These are phyloP conservation scores for Nesidiocoris tenuis DNA, from an alignment of 2,888 invertebrate species.

Conservation along the genomic window DNA sequence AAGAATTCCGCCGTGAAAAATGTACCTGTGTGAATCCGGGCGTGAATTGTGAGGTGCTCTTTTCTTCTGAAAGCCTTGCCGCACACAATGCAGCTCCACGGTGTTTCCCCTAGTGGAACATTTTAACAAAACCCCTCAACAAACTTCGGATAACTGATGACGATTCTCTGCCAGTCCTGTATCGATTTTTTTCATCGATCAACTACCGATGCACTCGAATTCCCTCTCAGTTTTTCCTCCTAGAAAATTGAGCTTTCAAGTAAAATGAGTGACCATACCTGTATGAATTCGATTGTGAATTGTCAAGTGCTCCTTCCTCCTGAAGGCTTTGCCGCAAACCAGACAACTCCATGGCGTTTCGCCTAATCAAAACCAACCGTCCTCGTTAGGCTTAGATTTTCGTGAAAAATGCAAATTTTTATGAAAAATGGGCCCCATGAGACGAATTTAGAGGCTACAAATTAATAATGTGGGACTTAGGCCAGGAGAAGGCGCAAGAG, in stretches of 20 bases:
- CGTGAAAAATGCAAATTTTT: too few species aligned
- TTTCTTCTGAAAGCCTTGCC: constrained; percentile 54
- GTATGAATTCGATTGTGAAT: constrained; percentile 54
- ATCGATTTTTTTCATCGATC: too few species aligned
- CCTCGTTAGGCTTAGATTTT: too few species aligned
- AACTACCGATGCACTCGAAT: too few species aligned
- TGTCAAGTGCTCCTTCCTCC: constrained; percentile 54
- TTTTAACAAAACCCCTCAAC: neutral
- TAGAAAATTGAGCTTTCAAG: too few species aligned
- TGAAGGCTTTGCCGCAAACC: constrained; percentile 54
- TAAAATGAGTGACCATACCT: constrained; percentile 49
- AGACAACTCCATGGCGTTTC: constrained; percentile 52
- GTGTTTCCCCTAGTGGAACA: constrained; percentile 50
- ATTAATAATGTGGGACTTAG: too few species aligned
- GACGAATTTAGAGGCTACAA: too few species aligned
- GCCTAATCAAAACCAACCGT: constrained; percentile 38
- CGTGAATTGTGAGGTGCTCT: constrained; percentile 53
- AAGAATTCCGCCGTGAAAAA: neutral
- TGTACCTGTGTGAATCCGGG: constrained; percentile 53
- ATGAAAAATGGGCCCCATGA: too few species aligned
- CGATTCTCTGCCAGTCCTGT: too few species aligned
- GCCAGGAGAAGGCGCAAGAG: too few species aligned
- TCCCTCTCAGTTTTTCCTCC: too few species aligned
- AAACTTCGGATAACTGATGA: neutral
- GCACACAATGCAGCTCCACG: constrained; percentile 52